Conservation (phyloP, 1,140 invertebrate species). For the Cydia pomonella region DNA sequence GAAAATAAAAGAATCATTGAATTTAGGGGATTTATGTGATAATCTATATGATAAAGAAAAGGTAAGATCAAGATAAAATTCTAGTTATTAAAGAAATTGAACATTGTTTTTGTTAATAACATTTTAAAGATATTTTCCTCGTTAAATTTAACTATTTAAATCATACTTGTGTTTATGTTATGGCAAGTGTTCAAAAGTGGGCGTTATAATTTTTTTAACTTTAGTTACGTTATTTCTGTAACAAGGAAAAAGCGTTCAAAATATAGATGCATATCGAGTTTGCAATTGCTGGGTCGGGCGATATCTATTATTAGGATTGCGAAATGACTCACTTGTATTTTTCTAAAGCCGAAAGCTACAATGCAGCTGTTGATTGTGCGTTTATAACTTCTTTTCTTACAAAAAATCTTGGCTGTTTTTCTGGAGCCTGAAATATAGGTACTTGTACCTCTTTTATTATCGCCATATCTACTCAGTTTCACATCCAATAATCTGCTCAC, state of each 20-base stretch:
- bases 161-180: too few relatives aligned
- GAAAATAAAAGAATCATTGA: background rate
- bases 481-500: too few relatives aligned
- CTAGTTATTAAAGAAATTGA: background rate
- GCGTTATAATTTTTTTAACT: too few relatives aligned
- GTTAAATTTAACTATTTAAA: background rate
- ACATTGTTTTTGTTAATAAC: background rate
- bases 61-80: background rate
- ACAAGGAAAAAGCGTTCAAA: background rate
- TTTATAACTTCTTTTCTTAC: background rate
- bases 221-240: too few relatives aligned
- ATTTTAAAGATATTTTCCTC: background rate
- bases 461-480: too few relatives aligned
- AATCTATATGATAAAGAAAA: background rate
- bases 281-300: background rate
- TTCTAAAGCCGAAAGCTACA: background rate
- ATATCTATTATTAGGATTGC: background rate
- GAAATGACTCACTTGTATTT: slow-evolving; percentile 5
- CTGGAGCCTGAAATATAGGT: too few relatives aligned
- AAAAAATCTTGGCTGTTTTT: background rate
- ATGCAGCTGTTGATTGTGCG: background rate
- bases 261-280: background rate
- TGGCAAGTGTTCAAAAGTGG: background rate
- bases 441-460: background rate
- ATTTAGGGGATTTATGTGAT: background rate